Base-by-base conservation (phyloP, 2,113 vertebrate genomes). In the Scatophagus argus region DNA sequence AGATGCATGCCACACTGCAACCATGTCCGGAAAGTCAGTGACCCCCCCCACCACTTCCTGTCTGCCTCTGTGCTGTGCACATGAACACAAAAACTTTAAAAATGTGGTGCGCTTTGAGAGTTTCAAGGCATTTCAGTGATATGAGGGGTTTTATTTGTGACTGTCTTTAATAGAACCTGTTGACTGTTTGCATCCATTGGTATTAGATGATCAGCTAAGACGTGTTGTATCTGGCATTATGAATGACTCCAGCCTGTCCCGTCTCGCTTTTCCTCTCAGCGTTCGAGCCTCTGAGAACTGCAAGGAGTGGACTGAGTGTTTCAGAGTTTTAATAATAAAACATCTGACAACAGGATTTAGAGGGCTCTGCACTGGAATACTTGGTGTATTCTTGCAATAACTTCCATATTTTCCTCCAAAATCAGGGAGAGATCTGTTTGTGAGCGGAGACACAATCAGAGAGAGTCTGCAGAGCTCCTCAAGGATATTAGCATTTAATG, bases 401-500 rank as follows among this genome's bases (percentile, higher is more conserved):
- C 90, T 79, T 73, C 82, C 8, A 63, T 63, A 80, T 91, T 90
- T 89, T 79, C 38, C 83, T 88, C 67, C 59, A 71, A 79, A 90
- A 85, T 82, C 77, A 71, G 66, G 49, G 59, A 62, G 72, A 16
- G 81, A 85, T 82, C 81, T 72, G 27, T 83, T 58, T 77, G 75
- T 61, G 86, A 84, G 79, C 75, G 25, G 39, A 65, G 75, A 83
- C 78, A 74, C 82, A 84, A 64, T 83, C 77, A 75, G 93, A 82
- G 23, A 71, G 93, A 86, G 74, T 81, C 81, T 83, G 66, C 84
- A 75, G 90, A 93, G 93, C 82, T 95, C 95, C 94, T 64, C 94
- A 92, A 88, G 93, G 95, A 96, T 97, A 96, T 98, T 96, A 96
- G 87, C 89, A 93, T 97, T 98, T 98, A 97, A 98, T 97, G 95